Percentiles rank a stretch among this genome's conserved stretches.
Conservation (phyloP, 2,888 invertebrate genomes). For the Epinotia ramella region DNA sequence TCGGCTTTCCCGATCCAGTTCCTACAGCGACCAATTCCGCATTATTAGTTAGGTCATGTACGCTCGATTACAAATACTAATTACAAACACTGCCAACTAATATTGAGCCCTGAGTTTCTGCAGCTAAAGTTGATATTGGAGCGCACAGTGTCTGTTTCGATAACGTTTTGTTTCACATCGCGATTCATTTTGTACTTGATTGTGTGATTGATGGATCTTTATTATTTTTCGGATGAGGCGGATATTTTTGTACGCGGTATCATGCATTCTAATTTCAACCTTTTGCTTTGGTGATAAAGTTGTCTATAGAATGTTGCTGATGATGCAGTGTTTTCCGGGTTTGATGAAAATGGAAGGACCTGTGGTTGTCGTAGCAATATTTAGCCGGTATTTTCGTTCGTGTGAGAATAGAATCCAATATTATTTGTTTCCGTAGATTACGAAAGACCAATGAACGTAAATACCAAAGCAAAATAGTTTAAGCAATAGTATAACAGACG, state of each 20-base stretch:
- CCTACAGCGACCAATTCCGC: background rate
- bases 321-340: background rate
- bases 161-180: constrained; percentile 18
- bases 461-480: background rate
- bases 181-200: constrained; percentile 23
- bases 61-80: constrained; percentile 30
- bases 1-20: constrained; percentile 6
- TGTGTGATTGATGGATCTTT: constrained; percentile 30
- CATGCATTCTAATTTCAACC: background rate
- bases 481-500: too few species aligned
- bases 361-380: constrained; percentile 1
- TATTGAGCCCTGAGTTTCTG: background rate
- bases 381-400: background rate
- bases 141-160: background rate
- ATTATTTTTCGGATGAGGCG: constrained; percentile 29
- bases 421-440: background rate
- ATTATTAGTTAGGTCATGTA: constrained; percentile 33
- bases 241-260: constrained; percentile 6
- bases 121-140: background rate
- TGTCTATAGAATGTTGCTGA: background rate
- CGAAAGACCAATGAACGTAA: background rate
- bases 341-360: background rate
- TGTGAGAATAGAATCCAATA: background rate
- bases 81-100: background rate
- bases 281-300: constrained; percentile 2